phyloP scores from a whole-genome alignment of 2,888 invertebrate species.

The Mythimna albipuncta region DNA sequence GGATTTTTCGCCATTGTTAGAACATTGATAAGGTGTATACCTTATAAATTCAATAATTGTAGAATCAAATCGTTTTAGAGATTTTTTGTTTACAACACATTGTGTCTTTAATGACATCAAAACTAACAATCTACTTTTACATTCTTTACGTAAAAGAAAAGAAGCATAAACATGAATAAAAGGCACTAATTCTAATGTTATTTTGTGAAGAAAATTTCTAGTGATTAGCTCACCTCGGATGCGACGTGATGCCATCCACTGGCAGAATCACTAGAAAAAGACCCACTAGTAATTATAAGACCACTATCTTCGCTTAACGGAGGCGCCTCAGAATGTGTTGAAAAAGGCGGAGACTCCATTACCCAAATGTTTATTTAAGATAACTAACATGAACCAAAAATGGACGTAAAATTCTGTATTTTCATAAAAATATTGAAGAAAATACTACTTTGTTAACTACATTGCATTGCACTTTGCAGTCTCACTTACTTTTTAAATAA shows the following conservation, averaged over 20 bases:
- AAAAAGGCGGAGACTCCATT: constrained; percentile 95
- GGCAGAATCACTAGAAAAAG: constrained; percentile 94
- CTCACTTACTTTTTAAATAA: constrained; percentile 27
- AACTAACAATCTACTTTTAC: constrained; percentile 2
- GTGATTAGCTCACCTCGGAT: constrained; percentile 90
- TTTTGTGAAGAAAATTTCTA: constrained; percentile 30
- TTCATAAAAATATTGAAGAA: constrained; percentile 66
- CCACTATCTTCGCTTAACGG: constrained; percentile 94
- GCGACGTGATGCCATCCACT: constrained; percentile 92
- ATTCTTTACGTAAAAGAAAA: background rate
- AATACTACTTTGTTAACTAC: constrained; percentile 51
- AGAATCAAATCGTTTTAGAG: background rate
- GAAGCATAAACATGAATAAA: background rate
- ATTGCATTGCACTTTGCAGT: constrained; percentile 36
- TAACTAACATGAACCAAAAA: constrained; percentile 73
- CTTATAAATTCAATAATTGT: background rate
- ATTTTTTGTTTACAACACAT: constrained; percentile 36
- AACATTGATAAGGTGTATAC: background rate
- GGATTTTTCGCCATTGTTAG: background rate
- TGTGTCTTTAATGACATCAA: background rate
- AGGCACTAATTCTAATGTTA: constrained; percentile 3
- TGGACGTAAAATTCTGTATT: constrained; percentile 67
- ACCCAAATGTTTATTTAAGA: constrained; percentile 70
- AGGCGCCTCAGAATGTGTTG: constrained; percentile 94
- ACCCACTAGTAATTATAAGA: constrained; percentile 93